These are phyloP conservation scores for Anguilla pacifica DNA, from an alignment of 2,797 vertebrate genomes.

Conservation along the genomic window DNA sequence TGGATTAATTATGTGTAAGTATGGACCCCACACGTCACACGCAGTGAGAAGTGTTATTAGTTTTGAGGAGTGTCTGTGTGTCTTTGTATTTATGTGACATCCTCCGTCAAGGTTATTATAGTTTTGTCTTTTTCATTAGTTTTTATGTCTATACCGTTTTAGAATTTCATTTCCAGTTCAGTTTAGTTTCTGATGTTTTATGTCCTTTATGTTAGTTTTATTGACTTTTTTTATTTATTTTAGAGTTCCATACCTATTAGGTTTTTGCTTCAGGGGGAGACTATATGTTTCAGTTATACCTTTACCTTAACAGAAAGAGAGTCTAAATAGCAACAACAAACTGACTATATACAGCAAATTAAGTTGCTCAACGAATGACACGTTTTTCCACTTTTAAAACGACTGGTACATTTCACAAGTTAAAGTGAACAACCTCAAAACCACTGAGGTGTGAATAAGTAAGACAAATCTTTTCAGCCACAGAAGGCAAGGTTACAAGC, in stretches of 20 bases:
- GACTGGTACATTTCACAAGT: background rate
- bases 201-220: conserved; percentile 5
- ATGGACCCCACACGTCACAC: conserved; percentile 35
- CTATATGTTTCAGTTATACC: background rate
- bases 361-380: too few relatives aligned
- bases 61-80: background rate
- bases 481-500: background rate
- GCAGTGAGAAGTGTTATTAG: conserved; percentile 28
- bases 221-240: background rate
- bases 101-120: background rate
- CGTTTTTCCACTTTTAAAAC: too few relatives aligned
- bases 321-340: background rate
- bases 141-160: conserved; percentile 4
- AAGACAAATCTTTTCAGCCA: background rate
- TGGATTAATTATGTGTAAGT: conserved; percentile 47
- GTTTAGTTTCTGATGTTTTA: conserved; percentile 1
- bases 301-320: background rate
- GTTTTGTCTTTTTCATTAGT: background rate
- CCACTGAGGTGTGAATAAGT: background rate
- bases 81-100: background rate
- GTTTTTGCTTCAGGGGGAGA: background rate
- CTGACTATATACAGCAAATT: too few relatives aligned
- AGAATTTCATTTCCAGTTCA: conserved; percentile 3
- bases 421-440: background rate
- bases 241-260: background rate